Base-by-base conservation (phyloP, 2,888 invertebrate species). In the Agrilus biguttatus region DNA sequence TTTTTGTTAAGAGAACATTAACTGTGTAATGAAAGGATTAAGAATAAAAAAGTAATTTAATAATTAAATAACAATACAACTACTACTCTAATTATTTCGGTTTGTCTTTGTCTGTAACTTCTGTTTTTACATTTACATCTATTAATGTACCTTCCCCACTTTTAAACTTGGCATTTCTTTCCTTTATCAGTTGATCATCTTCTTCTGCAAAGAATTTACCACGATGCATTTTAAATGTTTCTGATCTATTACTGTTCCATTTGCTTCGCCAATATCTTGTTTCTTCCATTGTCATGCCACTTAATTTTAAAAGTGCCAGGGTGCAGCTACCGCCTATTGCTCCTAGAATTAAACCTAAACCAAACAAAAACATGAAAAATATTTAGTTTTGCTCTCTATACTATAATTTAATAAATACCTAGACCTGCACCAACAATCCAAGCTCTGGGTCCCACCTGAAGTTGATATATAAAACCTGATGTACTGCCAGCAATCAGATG, bases 391-490 rank as follows among this genome's bases (percentile, higher is more conserved):
- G 10, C 10, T 21, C 6, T 21, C 1, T 21, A 21, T 21, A 7
- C 21, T 21, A 7, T 7, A 21, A 21, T 2, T 21, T 21, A 21
- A 21, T 21, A 21, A 21, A 21, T 67, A 76, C 79, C 87, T 59
- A 83, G 56, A 13, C 72, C 63, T 36, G 73, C 73, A 7, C 87
- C 88, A 33, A 82, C 78, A 4, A 78, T 50, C 60, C 77, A 71
- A 5, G 78, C 86, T 40, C 75, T 73, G 2, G 80, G 59, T 0
- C 88, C 88, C 56, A 80, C 59, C 52, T 74, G 74, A 1, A 76
- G 59, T 66, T 81, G 86, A 57, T 79, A 86, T 5, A 80, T 13
- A 0, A 70, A 68, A 1, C 88, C 83, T 0, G 82, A 75, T 1
- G 77, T 7, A 0, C 69, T 62, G 8, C 85, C 88, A 1, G 78